These are phyloP conservation scores for Paracanthobrama guichenoti DNA, from an alignment of 2,113 vertebrate species.

Conservation along the genomic window DNA sequence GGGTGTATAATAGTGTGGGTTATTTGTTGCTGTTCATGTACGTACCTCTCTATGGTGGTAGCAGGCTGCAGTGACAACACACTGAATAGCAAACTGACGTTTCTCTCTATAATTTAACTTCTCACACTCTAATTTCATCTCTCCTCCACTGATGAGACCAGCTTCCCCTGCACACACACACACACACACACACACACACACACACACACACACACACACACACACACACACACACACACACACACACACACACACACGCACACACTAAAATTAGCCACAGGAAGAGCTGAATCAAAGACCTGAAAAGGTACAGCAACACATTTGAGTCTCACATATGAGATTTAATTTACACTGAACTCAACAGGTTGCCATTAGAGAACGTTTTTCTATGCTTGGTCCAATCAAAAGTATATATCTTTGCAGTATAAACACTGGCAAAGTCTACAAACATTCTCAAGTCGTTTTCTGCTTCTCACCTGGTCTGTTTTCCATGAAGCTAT, in stretches of 20 bases:
- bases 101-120: constrained; percentile 72
- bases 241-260: constrained; percentile 5
- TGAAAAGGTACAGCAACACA: constrained; percentile 23
- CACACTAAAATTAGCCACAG: neutral
- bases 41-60: constrained; percentile 63
- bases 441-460: neutral
- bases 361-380: neutral
- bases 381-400: neutral
- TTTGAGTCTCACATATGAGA: neutral
- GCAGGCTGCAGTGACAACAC: constrained; percentile 67
- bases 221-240: constrained; percentile 4
- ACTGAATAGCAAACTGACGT: constrained; percentile 72
- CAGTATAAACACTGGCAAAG: neutral
- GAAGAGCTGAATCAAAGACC: neutral
- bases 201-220: constrained; percentile 13
- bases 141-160: constrained; percentile 67
- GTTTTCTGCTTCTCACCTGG: constrained; percentile 59
- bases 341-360: neutral
- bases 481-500: constrained; percentile 66
- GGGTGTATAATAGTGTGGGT: neutral
- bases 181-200: neutral
- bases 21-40: neutral
- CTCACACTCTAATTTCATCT: constrained; percentile 68
- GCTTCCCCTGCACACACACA: constrained; percentile 60
- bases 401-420: neutral